Base-by-base conservation (phyloP, 2,797 vertebrate genomes). In the Takifugu ocellatus region DNA sequence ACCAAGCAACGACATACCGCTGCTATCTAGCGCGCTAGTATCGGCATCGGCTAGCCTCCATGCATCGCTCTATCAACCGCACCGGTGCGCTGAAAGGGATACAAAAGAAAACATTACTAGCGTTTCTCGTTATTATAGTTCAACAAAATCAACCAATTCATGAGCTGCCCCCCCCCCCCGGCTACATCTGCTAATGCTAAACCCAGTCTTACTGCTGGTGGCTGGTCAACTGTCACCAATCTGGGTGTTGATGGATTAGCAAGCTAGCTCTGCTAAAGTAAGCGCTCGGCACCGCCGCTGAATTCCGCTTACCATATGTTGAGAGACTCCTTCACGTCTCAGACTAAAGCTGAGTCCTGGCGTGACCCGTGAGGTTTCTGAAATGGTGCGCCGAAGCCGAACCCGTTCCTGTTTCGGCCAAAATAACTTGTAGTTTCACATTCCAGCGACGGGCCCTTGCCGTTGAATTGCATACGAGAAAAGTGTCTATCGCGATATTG, bases 151-250 rank as follows among this genome's bases (percentile, higher is more conserved):
- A 63, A 59, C 63, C 45, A 53, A 27, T 53, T 64, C 45, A 17
- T 47, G 50, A 58, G 25, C 60, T 66, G 63, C 39, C 48, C 72
- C 50, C 42, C 61, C n/a, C 17, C 21, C 21, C 21, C 21, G 55
- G 83, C 72, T 84, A 82, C 43, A 60, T 31, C 3, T 8, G 78
- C 83, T 82, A 79, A 76, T 54, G 78, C 77, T 85, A 85, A 54
- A 44, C 2, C 1, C 61, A 63, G 66, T 77, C 36, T 56, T 33
- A 21, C 55, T 45, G 11, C 25, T 58, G 54, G 17, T 66, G 67
- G 70, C 52, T 84, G 78, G 62, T 85, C 84, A 87, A 82, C 84
- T 90, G 85, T 86, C 85, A 84, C 51, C 63, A 58, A 68, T 58
- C 63, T 58, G 39, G 61, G 68, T 83, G 84, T 72, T 84, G 81